Base-by-base conservation (phyloP, 2,113 vertebrate species). In the Scartelaos histophorus region DNA sequence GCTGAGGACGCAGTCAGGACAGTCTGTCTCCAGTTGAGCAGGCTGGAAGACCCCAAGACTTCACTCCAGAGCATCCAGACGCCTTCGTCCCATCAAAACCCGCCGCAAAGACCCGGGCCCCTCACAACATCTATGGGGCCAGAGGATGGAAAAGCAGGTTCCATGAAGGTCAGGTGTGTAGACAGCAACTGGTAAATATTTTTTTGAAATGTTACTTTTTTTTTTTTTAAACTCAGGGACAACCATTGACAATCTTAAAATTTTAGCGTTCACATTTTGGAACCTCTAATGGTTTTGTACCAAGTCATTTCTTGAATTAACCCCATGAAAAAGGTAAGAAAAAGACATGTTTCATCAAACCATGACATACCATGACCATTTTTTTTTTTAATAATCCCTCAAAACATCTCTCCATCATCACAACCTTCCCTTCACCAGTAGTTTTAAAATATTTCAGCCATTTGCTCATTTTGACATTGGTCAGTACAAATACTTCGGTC, bases 1-100 rank as follows among this genome's bases (percentile, higher is more conserved):
- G 88, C 84, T 83, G 88, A 87, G 91, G 90, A 92, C 87, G 83
- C 88, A 86, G 88, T 78, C 90, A 82, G 90, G 90, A 90, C 90
- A 92, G 89, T 88, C 88, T 74, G 89, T 82, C 89, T 92, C 86
- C 86, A 91, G 91, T 88, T 74, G 82, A 90, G 88, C 86, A 82
- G 84, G 84, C 89, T 73, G 57, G 81, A 88, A 84, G 90, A 91
- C 80, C 83, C 85, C 75, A 73, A 84, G 89, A 89, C 67, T 13
- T 57, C 75, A 74, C 92, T 86, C 73, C 54, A 53, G 66, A 83
- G 67, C 78, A 13, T 56, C 79, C 67, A 46, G 13, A 24, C 57
- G 57, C 35, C 75, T 75, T 79, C 81, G 1, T n/a, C 68, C 7
- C 68, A 15, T 19, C 43, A 61, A 70, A 75, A 15, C 64, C 51